phyloP scores from a whole-genome alignment of 2,797 vertebrate genomes.

The Etheostoma nigrum region DNA sequence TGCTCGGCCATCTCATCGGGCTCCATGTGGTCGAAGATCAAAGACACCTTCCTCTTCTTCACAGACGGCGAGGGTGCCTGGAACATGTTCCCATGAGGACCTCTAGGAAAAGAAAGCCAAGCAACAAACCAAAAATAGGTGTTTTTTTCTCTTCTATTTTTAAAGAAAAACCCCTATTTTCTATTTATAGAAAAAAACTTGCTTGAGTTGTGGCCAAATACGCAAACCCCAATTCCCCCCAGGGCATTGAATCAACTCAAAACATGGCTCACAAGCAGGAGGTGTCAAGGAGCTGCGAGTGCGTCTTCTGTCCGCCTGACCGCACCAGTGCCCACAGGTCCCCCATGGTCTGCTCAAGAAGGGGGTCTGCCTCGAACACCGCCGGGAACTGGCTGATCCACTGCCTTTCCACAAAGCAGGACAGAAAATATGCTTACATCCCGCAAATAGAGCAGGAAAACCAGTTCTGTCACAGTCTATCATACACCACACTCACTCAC shows the following conservation, averaged over 20 bases:
- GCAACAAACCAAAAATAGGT: constrained; percentile 22
- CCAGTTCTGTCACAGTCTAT: constrained; percentile 38
- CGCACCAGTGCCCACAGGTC: constrained; percentile 89
- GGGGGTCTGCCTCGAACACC: constrained; percentile 86
- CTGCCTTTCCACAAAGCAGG: constrained; percentile 81
- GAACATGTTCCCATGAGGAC: constrained; percentile 72
- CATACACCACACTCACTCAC: constrained; percentile 34
- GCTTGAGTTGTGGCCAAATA: constrained; percentile 14
- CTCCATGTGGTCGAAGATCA: constrained; percentile 95
- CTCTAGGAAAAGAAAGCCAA: constrained; percentile 60
- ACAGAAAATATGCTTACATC: constrained; percentile 71
- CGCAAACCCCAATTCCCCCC: constrained; percentile 6
- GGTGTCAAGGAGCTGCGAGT: constrained; percentile 83
- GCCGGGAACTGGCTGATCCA: constrained; percentile 90
- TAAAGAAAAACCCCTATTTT: constrained; percentile 21
- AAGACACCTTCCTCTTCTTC: constrained; percentile 94
- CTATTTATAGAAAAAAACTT: constrained; percentile 26
- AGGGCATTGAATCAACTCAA: neutral
- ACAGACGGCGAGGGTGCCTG: constrained; percentile 85
- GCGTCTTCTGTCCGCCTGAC: constrained; percentile 79
- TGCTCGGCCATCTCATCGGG: constrained; percentile 90
- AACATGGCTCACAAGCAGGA: constrained; percentile 85
- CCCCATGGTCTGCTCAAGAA: constrained; percentile 88
- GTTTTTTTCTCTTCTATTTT: constrained; percentile 2
- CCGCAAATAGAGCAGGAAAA: constrained; percentile 47